A percentile compares a stretch with the other conserved stretches of the same genome.
phyloP scores from a whole-genome alignment of 2,797 vertebrate species.

The Vespertilio murinus region DNA sequence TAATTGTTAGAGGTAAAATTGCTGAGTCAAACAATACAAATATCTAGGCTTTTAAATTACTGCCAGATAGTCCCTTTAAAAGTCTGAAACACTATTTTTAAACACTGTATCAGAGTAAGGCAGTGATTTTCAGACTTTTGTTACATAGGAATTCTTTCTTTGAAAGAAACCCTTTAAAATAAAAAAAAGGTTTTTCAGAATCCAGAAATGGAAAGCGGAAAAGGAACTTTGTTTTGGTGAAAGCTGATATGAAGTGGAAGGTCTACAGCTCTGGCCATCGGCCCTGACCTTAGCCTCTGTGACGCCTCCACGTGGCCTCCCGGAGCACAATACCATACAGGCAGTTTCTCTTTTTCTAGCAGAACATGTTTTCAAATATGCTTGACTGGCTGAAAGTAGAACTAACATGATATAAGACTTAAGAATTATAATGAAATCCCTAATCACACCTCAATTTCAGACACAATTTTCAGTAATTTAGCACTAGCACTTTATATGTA shows the following conservation, averaged over 20 bases:
- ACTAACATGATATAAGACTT: slow-evolving; percentile 19
- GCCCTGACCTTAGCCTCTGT: not conserved
- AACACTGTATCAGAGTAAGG: not conserved
- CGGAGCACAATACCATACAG: not conserved
- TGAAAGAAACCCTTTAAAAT: not conserved
- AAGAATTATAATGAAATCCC: slow-evolving; percentile 12
- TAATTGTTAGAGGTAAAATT: slow-evolving; percentile 31
- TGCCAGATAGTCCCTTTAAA: not conserved
- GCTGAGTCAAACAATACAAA: not conserved
- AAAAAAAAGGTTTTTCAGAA: not conserved
- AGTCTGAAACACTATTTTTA: not conserved
- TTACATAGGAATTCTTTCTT: not conserved
- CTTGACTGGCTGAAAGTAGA: not conserved
- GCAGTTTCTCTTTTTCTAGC: not conserved
- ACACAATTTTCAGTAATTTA: slow-evolving; percentile 5
- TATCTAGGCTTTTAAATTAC: slow-evolving; percentile 24
- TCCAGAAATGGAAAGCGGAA: not conserved
- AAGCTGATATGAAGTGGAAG: not conserved
- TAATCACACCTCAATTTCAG: slow-evolving; percentile 34
- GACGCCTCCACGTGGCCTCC: not conserved
- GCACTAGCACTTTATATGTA: not conserved
- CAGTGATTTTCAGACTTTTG: slow-evolving; percentile 19
- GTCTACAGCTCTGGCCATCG: not conserved
- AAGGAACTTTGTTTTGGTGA: not conserved
- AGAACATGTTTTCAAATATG: not conserved